Evolutionary conservation across 2,888 invertebrate genomes (phyloP), one percentile per base, ranked within the genome.

Genomic region (Macaria liturata): DNA sequence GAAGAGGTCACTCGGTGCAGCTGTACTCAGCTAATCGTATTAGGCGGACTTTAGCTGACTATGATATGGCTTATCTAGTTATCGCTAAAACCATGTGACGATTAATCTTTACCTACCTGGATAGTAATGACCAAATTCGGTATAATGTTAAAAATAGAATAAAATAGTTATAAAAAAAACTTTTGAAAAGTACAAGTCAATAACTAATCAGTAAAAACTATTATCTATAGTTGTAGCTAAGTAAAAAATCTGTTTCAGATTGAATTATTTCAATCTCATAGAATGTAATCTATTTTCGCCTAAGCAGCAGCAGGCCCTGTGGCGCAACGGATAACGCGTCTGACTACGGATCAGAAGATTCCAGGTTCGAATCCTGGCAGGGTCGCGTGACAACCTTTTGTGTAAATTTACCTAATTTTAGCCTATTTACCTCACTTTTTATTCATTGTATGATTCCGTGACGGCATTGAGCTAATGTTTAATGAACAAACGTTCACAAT

Each of bases 291-390:
- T 68, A 74, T 81, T 83, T 78, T 64, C 34, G 0, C 0, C 0
- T 0, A 0, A 0, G 0, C 0, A 0, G 0, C 57, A 65, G 62
- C 71, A n/a, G 93, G 93, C 93, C 93, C 88, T 93, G 93, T 93
- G 93, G 93, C 93, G 93, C 93, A 93, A 93, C 82, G 93, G 92
- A 94, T 94, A 94, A 94, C 93, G 94, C 94, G 94, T 94, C 94
- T 94, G 94, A 93, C 94, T 94, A 94, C 94, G 93, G 93, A 94
- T 94, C 94, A 93, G 93, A 93, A 93, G 92, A 93, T 93, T 93
- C 92, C 94, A 94, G 93, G 90, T 93, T 93, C 93, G 93, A 93
- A 93, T 93, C 93, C 93, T 93, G 93, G 93, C 93, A 93, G 88
- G 92, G 92, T 93, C 93, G 92, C 69, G 7, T 6, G 9, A 4